Evolutionary conservation across 1,140 invertebrate genomes (phyloP).

Genomic region (Cryptotermes secundus): DNA sequence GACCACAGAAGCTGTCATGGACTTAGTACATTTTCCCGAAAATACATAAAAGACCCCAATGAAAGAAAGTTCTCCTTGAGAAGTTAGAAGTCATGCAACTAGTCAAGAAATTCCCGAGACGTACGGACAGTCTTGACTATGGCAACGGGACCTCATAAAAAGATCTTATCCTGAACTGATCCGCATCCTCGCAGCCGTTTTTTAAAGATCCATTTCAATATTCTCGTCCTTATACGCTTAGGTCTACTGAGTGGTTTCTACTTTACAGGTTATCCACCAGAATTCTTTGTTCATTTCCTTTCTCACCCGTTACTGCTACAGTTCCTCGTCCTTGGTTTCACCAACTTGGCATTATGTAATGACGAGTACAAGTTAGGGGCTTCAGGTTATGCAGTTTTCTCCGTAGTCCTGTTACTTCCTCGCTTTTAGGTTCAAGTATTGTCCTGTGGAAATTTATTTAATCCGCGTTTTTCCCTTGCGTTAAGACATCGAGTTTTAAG

Average conservation of each 20-base stretch:
- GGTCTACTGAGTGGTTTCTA: background rate
- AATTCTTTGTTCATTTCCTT: background rate
- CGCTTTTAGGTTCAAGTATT: background rate
- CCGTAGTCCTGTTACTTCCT: background rate
- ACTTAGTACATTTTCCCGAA: too few species aligned
- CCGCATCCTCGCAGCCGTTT: background rate
- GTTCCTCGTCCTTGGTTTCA: background rate
- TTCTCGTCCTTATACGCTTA: too few species aligned
- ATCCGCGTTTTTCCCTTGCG: background rate
- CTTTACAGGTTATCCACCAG: background rate
- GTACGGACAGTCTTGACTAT: too few species aligned
- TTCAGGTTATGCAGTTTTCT: background rate
- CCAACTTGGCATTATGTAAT: background rate
- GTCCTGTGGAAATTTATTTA: background rate
- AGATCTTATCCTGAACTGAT: background rate
- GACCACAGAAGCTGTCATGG: too few species aligned
- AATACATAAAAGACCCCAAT: too few species aligned
- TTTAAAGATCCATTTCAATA: background rate
- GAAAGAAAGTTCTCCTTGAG: too few species aligned
- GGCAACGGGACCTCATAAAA: background rate
- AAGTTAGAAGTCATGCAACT: too few species aligned
- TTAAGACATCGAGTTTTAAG: too few species aligned
- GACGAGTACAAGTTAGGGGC: background rate
- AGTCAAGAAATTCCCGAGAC: too few species aligned
- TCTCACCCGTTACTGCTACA: background rate